Base-by-base conservation (phyloP, 2,797 vertebrate genomes). In the Miichthys miiuy region DNA sequence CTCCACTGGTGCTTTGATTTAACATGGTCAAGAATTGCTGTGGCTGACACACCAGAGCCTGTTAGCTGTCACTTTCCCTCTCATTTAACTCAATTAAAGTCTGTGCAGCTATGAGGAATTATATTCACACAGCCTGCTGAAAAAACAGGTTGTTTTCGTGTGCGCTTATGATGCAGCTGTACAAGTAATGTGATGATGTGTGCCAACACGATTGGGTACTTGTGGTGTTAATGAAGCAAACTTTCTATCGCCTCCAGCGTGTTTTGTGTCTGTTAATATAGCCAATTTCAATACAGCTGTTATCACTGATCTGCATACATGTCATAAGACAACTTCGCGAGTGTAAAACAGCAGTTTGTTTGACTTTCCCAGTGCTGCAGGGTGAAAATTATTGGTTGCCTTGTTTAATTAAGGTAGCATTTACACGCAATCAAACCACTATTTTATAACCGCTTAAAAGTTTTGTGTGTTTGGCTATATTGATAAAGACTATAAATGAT, bases 301-400 rank as follows among this genome's bases (percentile, higher is more conserved):
- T 77, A 17, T 57, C 13, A 57, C 16, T 46, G 60, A 69, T 42
- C 18, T 47, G 41, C 23, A 21, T 57, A 68, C 34, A 75, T 71
- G 67, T 46, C 42, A 52, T 42, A 52, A 73, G 47, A 38, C 46
- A 52, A 25, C 42, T 62, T 56, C 46, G 27, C 0, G 8, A 25
- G 1, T 34, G 3, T 34, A 16, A 58, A 57, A 58, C 46, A 1
- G 2, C 12, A 6, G 52, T 55, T 0, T 38, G 34, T 38, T 38
- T 38, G 14, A 61, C 52, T 54, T 18, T 17, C 5, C 18, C 14
- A 23, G 21, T 21, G 55, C 30, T 68, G 25, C 42, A 62, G 41
- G 38, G 21, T 18, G 21, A 48, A 38, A 41, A 18, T 41, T 34
- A 11, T 21, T 48, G 20, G 46, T 34, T 20, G 62, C 34, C 42